phyloP scores from a whole-genome alignment of 2,888 invertebrate genomes.

The Xestia rhomboidea region DNA sequence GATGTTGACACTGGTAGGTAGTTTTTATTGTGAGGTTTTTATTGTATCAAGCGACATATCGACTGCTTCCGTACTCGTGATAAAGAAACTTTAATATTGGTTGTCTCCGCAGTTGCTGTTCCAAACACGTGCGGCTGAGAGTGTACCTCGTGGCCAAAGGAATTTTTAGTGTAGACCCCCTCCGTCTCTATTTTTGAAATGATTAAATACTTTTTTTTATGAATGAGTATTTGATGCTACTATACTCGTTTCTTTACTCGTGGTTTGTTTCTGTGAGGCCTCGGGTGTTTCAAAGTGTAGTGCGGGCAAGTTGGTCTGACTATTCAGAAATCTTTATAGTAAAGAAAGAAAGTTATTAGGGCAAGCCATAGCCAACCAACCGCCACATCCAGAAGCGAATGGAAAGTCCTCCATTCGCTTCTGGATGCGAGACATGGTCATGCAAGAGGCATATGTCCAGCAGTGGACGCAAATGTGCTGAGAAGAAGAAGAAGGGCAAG shows the following conservation, averaged over 20 bases:
- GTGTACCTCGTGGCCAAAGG: background rate
- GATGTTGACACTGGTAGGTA: conserved; percentile 62
- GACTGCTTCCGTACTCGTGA: background rate
- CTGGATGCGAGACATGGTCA: too few species aligned
- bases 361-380: too few species aligned
- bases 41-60: too few species aligned
- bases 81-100: background rate
- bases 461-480: too few species aligned
- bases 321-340: background rate
- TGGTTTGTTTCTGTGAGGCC: background rate
- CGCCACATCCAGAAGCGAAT: too few species aligned
- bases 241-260: background rate
- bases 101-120: background rate
- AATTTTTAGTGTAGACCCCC: background rate
- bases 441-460: too few species aligned
- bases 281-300: background rate
- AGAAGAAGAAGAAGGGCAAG: too few species aligned
- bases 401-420: too few species aligned
- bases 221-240: too few species aligned
- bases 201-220: background rate
- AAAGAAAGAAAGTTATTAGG: background rate
- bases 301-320: background rate
- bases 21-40: background rate
- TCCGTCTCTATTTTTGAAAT: background rate
- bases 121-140: background rate